Conservation (phyloP, 30 jellyfish, hydroid and myxozoan species). For the Turritopsis rubra region DNA sequence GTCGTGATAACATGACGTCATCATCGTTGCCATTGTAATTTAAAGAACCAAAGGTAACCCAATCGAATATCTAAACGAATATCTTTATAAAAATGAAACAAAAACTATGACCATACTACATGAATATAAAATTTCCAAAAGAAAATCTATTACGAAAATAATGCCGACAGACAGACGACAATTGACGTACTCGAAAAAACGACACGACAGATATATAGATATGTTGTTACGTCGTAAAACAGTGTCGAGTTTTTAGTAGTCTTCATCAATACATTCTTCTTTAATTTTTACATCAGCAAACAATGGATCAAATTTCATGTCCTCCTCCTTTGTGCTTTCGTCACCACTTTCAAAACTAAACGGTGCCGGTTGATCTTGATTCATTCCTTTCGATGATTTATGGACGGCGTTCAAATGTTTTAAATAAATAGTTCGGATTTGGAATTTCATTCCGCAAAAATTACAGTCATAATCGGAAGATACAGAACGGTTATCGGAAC, state of each 20-base stretch:
- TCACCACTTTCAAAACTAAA: neutral
- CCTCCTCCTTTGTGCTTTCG: neutral
- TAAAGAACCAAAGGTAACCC: too few relatives aligned
- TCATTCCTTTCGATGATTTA: neutral
- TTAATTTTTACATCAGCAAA: constrained; percentile 4
- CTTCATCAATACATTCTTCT: constrained; percentile 4
- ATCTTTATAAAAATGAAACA: neutral
- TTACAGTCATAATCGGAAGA: constrained; percentile 20
- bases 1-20: too few relatives aligned
- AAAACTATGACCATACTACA: neutral
- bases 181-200: too few relatives aligned
- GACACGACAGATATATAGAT: too few relatives aligned
- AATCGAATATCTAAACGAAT: neutral
- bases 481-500: neutral
- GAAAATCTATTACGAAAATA: neutral
- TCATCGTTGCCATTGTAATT: too few relatives aligned
- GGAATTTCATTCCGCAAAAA: constrained; percentile 25
- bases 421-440: constrained; percentile 33
- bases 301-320: constrained; percentile 1
- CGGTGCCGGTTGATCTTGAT: neutral
- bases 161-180: too few relatives aligned
- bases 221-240: too few relatives aligned
- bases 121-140: neutral
- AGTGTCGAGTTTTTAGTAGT: too few relatives aligned
- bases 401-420: constrained; percentile 32